phyloP scores from a whole-genome alignment of 2,113 vertebrate genomes.

The Otocyon megalotis region DNA sequence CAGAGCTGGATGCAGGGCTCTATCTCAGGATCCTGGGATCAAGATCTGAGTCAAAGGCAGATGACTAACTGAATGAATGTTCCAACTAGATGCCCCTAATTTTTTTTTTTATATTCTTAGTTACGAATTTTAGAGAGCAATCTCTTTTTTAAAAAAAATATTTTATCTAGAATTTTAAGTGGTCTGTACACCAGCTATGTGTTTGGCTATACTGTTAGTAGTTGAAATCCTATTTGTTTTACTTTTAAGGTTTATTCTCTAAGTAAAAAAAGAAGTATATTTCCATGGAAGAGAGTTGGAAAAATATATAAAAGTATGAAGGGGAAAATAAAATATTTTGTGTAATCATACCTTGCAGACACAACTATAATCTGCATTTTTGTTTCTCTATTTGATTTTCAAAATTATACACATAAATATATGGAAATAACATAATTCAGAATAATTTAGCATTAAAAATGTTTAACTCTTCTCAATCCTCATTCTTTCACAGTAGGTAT shows the following conservation, averaged over 20 bases:
- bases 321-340: not conserved
- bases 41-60: not conserved
- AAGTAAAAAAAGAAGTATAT: not conserved
- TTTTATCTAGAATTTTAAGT: not conserved
- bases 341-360: not conserved
- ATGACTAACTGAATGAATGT: not conserved
- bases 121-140: not conserved
- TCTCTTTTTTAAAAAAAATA: not conserved
- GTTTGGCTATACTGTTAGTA: not conserved
- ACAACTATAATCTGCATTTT: not conserved
- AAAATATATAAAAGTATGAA: conserved; percentile 18
- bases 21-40: not conserved
- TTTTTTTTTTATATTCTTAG: not conserved
- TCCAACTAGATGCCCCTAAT: not conserved
- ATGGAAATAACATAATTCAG: conserved; percentile 19
- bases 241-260: not conserved
- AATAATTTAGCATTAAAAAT: not conserved
- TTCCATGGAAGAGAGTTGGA: not conserved
- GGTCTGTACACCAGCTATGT: not conserved
- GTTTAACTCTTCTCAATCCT: not conserved
- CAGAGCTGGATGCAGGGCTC: not conserved
- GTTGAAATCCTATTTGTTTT: not conserved
- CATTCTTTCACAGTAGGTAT: not conserved
- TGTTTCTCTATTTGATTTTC: not conserved
- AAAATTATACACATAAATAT: not conserved